These are phyloP conservation scores for Etheostoma cragini DNA, from an alignment of 2,113 vertebrate genomes.

Conservation along the genomic window DNA sequence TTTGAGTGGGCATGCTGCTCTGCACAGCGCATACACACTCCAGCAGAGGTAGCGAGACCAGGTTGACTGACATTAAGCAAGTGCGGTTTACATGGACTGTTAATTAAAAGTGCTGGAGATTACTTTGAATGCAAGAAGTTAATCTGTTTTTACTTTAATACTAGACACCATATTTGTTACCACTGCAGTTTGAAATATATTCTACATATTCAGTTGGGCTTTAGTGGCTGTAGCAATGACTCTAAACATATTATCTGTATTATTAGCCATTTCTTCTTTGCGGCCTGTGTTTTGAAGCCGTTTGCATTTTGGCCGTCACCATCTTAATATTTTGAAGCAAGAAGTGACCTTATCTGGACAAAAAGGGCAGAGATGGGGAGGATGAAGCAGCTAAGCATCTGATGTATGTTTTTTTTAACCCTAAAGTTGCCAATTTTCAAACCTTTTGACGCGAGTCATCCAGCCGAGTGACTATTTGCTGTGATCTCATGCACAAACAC, in stretches of 20 bases:
- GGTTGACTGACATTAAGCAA: constrained; percentile 63
- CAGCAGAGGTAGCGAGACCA: constrained; percentile 4
- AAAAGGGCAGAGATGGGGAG: too few species aligned
- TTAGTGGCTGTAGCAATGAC: background rate
- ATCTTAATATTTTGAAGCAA: too few species aligned
- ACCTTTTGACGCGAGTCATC: too few species aligned
- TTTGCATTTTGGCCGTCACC: too few species aligned
- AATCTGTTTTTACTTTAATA: background rate
- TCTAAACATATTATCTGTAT: too few species aligned
- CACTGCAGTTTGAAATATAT: background rate
- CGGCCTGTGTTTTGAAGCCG: too few species aligned
- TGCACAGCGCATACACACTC: constrained; percentile 43
- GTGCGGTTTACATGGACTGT: constrained; percentile 39
- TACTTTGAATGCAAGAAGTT: constrained; percentile 13
- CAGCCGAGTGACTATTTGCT: too few species aligned
- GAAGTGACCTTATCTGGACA: too few species aligned
- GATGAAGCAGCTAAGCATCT: too few species aligned
- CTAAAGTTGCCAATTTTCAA: too few species aligned
- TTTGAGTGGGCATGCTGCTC: constrained; percentile 60
- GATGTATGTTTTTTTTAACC: too few species aligned
- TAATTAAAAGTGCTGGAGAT: constrained; percentile 34
- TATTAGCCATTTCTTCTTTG: too few species aligned
- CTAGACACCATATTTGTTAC: background rate
- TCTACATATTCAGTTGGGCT: background rate
- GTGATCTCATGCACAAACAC: background rate